phyloP scores from a whole-genome alignment of 1,140 invertebrate species.

The Pararge aegeria region DNA sequence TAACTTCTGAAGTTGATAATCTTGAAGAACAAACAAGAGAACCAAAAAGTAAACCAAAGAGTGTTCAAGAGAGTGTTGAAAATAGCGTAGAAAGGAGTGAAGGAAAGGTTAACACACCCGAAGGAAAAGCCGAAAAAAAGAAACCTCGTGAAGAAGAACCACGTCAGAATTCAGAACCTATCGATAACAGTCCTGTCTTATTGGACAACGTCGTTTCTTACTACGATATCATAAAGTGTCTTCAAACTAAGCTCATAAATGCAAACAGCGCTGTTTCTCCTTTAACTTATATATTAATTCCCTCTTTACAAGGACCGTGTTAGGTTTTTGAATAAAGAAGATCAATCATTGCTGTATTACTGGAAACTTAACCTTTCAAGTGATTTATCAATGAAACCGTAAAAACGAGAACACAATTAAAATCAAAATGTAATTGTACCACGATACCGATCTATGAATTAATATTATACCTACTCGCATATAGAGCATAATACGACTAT shows the following conservation, averaged over 20 bases:
- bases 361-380: not conserved
- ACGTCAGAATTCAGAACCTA: constrained; percentile 7
- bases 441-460: constrained; percentile 14
- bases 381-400: not conserved
- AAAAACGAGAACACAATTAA: not conserved
- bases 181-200: constrained; percentile 5
- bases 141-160: constrained; percentile 7
- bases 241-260: constrained; percentile 44
- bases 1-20: constrained; percentile 22
- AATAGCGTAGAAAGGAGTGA: constrained; percentile 23
- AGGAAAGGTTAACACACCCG: constrained; percentile 19
- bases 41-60: not conserved
- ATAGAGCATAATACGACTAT: constrained; percentile 9
- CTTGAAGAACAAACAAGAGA: constrained; percentile 8
- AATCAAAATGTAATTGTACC: constrained; percentile 18
- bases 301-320: constrained; percentile 30
- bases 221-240: constrained; percentile 57
- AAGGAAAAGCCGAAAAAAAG: not conserved
- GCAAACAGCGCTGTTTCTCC: constrained; percentile 37
- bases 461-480: constrained; percentile 12
- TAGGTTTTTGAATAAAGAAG: constrained; percentile 14
- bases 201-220: constrained; percentile 43
- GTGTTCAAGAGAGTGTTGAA: constrained; percentile 23
- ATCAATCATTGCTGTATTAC: constrained; percentile 1
- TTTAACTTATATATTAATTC: constrained; percentile 42